phyloP scores from a whole-genome alignment of 2,888 invertebrate genomes.

The Drosophila colorata region DNA sequence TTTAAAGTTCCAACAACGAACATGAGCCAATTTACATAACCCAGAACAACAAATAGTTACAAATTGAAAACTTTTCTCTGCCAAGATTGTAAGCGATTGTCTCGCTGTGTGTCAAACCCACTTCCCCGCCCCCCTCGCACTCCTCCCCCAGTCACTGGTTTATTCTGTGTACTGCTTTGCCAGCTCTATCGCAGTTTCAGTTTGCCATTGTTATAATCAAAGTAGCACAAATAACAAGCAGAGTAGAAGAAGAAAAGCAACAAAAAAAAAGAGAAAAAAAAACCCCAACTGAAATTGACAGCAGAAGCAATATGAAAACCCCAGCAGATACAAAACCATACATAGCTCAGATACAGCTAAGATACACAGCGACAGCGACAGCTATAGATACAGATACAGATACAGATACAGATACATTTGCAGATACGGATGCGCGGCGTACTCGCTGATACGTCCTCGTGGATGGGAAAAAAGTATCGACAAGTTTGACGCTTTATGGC shows the following conservation, averaged over 20 bases:
- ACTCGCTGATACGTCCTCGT: slow-evolving; percentile 23
- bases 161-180: too few species aligned
- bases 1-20: slow-evolving; percentile 57
- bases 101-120: slow-evolving; percentile 34
- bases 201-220: slow-evolving; percentile 77
- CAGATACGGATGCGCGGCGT: slow-evolving; percentile 30
- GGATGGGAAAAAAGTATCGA: slow-evolving; percentile 67
- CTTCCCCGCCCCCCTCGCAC: not conserved
- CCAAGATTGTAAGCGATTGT: slow-evolving; percentile 80
- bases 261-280: slow-evolving; percentile 39
- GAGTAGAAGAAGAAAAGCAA: slow-evolving; percentile 26
- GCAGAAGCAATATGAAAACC: slow-evolving; percentile 48
- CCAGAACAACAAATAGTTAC: slow-evolving; percentile 80
- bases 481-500: slow-evolving; percentile 82
- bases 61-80: slow-evolving; percentile 78
- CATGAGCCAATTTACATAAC: slow-evolving; percentile 75
- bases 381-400: slow-evolving; percentile 15
- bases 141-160: not conserved
- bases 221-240: slow-evolving; percentile 75
- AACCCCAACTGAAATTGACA: slow-evolving; percentile 44
- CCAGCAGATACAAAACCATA: slow-evolving; percentile 27
- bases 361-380: slow-evolving; percentile 12
- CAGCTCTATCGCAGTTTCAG: slow-evolving; percentile 36
- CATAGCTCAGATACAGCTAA: slow-evolving; percentile 40
- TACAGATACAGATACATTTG: slow-evolving; percentile 36